Percentiles rank a stretch among this genome's conserved stretches.
phyloP scores from a whole-genome alignment of 2,888 invertebrate genomes.

The Adela reaumurella region DNA sequence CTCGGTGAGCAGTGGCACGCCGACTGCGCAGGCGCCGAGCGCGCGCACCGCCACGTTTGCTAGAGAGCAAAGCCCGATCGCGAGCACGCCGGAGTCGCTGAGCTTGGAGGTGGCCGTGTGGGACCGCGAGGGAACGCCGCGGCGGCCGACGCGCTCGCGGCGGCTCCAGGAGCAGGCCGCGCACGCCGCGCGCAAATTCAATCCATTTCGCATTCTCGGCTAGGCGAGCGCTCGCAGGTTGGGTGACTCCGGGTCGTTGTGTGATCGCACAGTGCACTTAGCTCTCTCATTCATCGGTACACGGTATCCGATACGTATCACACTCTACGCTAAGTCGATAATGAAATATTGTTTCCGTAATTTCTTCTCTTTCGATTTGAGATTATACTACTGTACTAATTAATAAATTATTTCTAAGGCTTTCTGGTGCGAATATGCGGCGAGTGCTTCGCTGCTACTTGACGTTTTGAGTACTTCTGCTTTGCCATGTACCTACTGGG shows the following conservation, averaged over 20 bases:
- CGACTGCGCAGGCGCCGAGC: neutral
- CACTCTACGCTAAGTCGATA: too few relatives aligned
- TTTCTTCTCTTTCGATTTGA: too few relatives aligned
- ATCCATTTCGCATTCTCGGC: neutral
- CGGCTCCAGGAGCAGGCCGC: neutral
- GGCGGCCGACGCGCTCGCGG: neutral
- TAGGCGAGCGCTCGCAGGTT: neutral
- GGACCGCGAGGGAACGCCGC: too few relatives aligned
- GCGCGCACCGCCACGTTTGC: neutral
- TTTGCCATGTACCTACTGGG: too few relatives aligned
- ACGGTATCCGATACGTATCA: too few relatives aligned
- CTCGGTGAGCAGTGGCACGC: neutral
- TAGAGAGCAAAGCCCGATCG: neutral
- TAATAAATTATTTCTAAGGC: too few relatives aligned
- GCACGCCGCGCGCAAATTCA: neutral
- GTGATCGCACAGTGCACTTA: constrained; percentile 47
- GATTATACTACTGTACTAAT: too few relatives aligned
- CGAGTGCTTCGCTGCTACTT: too few relatives aligned
- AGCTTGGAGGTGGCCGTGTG: neutral
- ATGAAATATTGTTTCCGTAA: too few relatives aligned
- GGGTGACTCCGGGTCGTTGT: constrained; percentile 13
- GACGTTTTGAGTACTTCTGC: too few relatives aligned
- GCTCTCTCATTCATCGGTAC: too few relatives aligned
- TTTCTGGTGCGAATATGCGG: too few relatives aligned
- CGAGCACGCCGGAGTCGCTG: neutral